Conservation (phyloP, 1,140 invertebrate species). For the Stegodyphus mimosarum region DNA sequence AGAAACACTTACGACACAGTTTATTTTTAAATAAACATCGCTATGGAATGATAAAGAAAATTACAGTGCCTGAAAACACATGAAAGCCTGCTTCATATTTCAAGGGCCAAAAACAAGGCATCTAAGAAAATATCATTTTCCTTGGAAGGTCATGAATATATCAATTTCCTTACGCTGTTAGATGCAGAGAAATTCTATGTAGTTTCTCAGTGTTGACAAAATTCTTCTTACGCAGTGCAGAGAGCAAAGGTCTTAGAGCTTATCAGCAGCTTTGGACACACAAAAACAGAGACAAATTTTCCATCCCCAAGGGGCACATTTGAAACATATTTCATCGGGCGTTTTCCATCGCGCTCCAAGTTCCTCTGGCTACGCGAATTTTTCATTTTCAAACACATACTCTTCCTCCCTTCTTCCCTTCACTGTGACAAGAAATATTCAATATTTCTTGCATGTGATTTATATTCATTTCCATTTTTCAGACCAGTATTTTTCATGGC, state of each 20-base stretch:
- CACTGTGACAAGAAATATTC: constrained; percentile 29
- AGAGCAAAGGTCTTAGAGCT: not conserved
- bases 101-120: no score
- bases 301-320: constrained; percentile 3
- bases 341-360: not conserved
- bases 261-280: not conserved
- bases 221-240: not conserved
- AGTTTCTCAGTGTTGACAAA: not conserved
- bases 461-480: constrained; percentile 20
- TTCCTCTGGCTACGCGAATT: constrained; percentile 18
- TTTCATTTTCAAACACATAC: constrained; percentile 4
- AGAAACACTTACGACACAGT: no score
- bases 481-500: not conserved
- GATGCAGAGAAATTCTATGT: no score
- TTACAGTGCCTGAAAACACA: no score
- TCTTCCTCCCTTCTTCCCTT: not conserved
- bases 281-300: constrained; percentile 14
- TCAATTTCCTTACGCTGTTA: no score
- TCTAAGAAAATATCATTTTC: no score
- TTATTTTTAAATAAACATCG: no score
- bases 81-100: no score
- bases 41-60: no score
- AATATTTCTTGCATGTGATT: constrained; percentile 26
- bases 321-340: constrained; percentile 27
- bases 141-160: no score